Conservation (phyloP, 2,888 invertebrate species). For the Hypomecis atomaria region DNA sequence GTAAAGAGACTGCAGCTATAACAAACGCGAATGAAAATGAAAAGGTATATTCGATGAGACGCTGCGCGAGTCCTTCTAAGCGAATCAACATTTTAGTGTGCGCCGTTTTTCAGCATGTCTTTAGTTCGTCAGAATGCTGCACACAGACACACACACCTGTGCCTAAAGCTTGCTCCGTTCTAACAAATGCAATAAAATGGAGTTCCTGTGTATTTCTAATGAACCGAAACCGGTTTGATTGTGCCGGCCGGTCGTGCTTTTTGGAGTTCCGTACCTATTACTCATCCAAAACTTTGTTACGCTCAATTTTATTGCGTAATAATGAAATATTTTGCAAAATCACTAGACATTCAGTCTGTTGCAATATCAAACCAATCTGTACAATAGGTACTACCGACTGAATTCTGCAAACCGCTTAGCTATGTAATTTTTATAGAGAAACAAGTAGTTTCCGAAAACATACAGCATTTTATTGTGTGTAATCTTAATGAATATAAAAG, state of each 20-base stretch:
- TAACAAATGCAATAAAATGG: constrained; percentile 38
- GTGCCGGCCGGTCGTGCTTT: constrained; percentile 29
- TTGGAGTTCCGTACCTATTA: constrained; percentile 33
- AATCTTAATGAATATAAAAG: constrained; percentile 5
- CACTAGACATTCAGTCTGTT: constrained; percentile 9
- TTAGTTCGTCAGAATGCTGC: constrained; percentile 27
- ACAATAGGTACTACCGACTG: too few relatives aligned
- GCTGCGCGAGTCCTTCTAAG: constrained; percentile 12
- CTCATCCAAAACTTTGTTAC: constrained; percentile 30
- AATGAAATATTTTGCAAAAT: constrained; percentile 9
- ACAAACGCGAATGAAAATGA: constrained; percentile 10
- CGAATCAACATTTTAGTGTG: constrained; percentile 15
- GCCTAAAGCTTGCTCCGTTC: constrained; percentile 27
- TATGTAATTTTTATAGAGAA: not conserved
- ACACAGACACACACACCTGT: constrained; percentile 32
- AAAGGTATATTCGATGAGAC: constrained; percentile 6
- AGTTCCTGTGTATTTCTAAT: constrained; percentile 37
- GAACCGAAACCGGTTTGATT: constrained; percentile 35
- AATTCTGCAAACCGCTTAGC: too few relatives aligned
- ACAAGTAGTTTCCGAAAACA: not conserved
- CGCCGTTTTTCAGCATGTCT: constrained; percentile 20
- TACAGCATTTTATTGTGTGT: not conserved
- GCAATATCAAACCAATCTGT: not conserved
- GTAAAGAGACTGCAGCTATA: constrained; percentile 5
- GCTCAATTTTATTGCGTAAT: constrained; percentile 21